Conservation (phyloP, 2,113 vertebrate species). For the Raja brachyura region DNA sequence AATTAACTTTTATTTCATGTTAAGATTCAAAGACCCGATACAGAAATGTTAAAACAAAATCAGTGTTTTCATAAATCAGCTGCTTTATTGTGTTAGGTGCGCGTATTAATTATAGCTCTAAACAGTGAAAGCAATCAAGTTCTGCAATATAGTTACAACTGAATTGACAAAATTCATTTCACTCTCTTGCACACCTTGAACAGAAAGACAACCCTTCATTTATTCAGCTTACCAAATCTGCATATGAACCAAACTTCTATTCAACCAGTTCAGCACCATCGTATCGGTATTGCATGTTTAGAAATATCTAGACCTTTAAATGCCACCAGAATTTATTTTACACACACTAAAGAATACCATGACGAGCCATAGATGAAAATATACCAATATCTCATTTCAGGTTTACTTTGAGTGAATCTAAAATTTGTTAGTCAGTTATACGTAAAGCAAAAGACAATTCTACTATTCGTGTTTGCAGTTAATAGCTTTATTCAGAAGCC, state of each 20-base stretch:
- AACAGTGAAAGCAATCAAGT: background rate
- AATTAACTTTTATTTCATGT: background rate
- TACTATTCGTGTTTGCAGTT: background rate
- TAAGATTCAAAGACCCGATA: background rate
- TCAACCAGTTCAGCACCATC: slow-evolving; percentile 49
- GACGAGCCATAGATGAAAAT: background rate
- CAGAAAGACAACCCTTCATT: slow-evolving; percentile 5
- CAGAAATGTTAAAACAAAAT: background rate
- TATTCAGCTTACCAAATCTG: slow-evolving; percentile 40
- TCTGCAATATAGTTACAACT: slow-evolving; percentile 24
- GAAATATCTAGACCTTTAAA: background rate
- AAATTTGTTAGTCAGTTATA: background rate
- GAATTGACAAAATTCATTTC: slow-evolving; percentile 1
- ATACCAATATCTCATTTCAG: background rate
- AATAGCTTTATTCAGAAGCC: background rate
- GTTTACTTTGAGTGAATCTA: background rate
- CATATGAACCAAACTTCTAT: slow-evolving; percentile 45
- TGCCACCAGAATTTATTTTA: background rate
- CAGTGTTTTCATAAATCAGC: background rate
- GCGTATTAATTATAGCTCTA: background rate
- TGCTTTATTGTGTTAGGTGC: background rate
- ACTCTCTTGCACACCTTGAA: background rate
- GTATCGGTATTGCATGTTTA: slow-evolving; percentile 46
- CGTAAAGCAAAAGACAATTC: background rate
- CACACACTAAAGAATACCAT: background rate